Conservation (phyloP, 2,113 vertebrate species). For the Tachysurus fulvidraco region DNA sequence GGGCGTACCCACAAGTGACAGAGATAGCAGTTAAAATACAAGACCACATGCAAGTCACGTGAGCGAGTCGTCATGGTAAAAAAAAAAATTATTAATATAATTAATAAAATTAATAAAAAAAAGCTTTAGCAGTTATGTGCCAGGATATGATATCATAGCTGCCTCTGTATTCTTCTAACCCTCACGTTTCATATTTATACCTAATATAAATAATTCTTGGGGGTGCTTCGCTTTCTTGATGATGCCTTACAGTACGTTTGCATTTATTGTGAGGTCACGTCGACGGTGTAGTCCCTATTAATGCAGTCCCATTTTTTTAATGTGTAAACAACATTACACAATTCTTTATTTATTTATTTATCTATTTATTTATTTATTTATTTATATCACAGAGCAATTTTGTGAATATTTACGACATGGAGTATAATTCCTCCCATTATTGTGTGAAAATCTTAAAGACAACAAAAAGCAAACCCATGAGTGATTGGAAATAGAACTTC, state of each 20-base stretch:
- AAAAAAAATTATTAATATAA: no score
- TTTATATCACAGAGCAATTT: background rate
- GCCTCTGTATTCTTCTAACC: background rate
- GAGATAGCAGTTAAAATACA: background rate
- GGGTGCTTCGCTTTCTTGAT: background rate
- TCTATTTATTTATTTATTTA: no score
- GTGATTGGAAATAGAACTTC: background rate
- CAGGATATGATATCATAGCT: background rate
- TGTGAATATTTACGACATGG: background rate
- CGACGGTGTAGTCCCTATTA: background rate
- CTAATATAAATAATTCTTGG: background rate
- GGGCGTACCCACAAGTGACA: background rate
- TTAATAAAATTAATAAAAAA: no score
- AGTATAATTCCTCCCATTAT: background rate
- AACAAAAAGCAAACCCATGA: background rate
- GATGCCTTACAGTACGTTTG: background rate
- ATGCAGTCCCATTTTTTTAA: background rate
- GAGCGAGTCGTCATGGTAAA: background rate
- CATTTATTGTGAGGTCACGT: background rate
- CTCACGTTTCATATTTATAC: background rate
- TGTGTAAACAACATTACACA: background rate
- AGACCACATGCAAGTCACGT: background rate
- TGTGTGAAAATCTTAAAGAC: background rate
- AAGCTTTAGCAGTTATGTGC: constrained; percentile 20
- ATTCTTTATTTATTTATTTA: background rate